Percentiles rank a stretch among this genome's conserved stretches.
These are phyloP conservation scores for Spheniscus humboldti DNA, from an alignment of 2,797 vertebrate genomes.

Conservation along the genomic window DNA sequence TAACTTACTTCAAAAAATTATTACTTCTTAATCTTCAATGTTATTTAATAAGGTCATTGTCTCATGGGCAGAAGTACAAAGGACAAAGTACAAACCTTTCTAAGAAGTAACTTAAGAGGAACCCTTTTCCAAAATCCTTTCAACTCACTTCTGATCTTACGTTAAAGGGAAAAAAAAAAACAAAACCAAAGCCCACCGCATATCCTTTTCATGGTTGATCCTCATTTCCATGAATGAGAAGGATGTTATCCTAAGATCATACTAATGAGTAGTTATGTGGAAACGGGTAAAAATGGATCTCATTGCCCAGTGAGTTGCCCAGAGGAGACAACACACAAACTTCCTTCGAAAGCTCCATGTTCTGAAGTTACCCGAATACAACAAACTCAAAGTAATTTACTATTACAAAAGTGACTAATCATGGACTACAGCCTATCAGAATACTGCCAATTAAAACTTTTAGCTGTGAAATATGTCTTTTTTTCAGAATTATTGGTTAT, in stretches of 20 bases:
- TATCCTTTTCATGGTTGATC: not conserved
- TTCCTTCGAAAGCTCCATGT: not conserved
- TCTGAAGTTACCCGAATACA: not conserved
- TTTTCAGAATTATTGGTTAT: not conserved
- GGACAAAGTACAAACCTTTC: not conserved
- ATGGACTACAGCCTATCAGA: not conserved
- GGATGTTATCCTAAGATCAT: not conserved
- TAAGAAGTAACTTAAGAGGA: not conserved
- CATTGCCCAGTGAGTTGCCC: not conserved
- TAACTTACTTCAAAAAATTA: not conserved
- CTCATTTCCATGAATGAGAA: not conserved
- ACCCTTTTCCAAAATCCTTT: not conserved
- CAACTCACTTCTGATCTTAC: not conserved
- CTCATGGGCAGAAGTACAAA: not conserved
- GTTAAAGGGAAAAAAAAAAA: not conserved
- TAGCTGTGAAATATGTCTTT: not conserved
- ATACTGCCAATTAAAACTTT: not conserved
- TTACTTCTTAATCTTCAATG: not conserved
- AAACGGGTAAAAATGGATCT: not conserved
- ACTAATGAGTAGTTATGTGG: not conserved
- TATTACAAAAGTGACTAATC: not conserved
- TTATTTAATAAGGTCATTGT: not conserved
- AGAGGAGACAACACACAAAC: not conserved
- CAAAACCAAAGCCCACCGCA: not conserved
- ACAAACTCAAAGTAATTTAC: not conserved